Conservation (phyloP, 2,797 vertebrate genomes). For the Ateles fusciceps region DNA sequence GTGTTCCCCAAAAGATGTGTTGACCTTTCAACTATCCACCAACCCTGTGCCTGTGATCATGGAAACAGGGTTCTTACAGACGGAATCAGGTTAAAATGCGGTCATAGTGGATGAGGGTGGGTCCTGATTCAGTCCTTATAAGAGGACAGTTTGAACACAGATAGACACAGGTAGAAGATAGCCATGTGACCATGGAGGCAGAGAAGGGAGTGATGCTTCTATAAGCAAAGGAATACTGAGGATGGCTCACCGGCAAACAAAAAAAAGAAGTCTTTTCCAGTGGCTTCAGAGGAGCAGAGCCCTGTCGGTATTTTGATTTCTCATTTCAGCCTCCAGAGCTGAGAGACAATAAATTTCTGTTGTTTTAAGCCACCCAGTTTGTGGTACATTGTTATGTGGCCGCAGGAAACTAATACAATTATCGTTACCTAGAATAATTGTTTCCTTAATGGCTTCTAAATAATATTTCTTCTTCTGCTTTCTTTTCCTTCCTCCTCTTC, state of each 20-base stretch:
- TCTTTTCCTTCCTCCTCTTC: no score
- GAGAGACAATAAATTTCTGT: neutral
- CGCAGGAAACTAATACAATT: neutral
- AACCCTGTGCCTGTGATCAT: neutral
- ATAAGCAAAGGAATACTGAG: neutral
- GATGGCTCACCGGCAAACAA: neutral
- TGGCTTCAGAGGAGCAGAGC: neutral
- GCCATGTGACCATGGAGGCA: neutral
- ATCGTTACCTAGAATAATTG: neutral
- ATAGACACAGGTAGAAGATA: neutral
- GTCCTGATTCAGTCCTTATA: neutral
- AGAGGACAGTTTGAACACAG: neutral
- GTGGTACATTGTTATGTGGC: neutral
- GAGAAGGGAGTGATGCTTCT: neutral
- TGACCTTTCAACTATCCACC: neutral
- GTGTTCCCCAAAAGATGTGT: neutral
- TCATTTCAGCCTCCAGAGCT: neutral
- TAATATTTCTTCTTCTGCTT: no score
- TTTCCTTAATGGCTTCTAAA: constrained; percentile 1
- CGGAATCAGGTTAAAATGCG: neutral
- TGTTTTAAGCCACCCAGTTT: neutral
- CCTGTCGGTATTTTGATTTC: neutral
- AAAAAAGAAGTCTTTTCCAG: neutral
- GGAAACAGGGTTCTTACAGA: neutral
- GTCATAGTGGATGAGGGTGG: no score